Conservation (phyloP, 2,797 vertebrate genomes). For the Onychomys leucogaster region DNA sequence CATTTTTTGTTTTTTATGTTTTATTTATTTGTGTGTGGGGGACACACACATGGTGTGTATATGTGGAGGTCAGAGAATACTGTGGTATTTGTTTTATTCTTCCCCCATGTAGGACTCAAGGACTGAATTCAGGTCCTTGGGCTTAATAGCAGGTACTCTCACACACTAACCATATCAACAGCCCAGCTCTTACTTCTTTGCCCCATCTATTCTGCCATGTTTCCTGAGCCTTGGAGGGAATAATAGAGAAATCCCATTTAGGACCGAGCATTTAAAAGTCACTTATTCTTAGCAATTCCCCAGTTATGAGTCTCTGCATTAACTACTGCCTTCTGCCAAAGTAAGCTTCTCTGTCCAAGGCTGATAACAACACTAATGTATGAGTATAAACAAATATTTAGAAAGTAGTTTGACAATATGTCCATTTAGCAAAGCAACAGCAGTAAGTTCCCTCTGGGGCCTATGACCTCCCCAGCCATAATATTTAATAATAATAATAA, state of each 20-base stretch:
- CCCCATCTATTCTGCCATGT: not conserved
- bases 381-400: not conserved
- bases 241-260: not conserved
- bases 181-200: not conserved
- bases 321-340: not conserved
- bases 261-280: not conserved
- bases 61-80: not conserved
- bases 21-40: not conserved
- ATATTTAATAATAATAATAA: not conserved
- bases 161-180: not conserved
- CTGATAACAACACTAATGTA: not conserved
- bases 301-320: not conserved
- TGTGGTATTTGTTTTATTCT: not conserved
- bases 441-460: not conserved
- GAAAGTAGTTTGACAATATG: not conserved
- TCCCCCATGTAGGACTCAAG: not conserved
- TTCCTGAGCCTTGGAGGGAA: not conserved
- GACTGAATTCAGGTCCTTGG: not conserved
- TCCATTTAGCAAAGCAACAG: not conserved
- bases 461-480: not conserved
- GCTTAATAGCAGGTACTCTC: not conserved
- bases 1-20: not conserved
- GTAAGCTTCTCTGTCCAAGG: not conserved
- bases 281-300: not conserved
- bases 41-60: not conserved